Evolutionary conservation across 2,888 invertebrate genomes (phyloP).

Genomic region (Penaeus monodon): DNA sequence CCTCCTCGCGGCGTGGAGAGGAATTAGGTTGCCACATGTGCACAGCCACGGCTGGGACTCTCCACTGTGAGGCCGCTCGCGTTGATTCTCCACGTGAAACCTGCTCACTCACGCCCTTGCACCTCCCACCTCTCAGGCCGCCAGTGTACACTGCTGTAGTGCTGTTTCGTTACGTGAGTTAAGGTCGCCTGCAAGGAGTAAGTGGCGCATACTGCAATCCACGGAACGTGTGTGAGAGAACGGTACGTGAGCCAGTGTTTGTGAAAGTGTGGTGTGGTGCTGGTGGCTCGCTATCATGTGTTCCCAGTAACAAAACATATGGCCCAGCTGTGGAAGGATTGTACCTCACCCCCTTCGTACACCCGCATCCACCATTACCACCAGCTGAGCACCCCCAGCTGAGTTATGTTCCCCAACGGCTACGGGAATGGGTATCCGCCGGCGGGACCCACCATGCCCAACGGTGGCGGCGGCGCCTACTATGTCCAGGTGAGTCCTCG

Average conservation of each 20-base stretch:
- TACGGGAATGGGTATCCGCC: constrained; percentile 53
- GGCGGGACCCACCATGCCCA: constrained; percentile 45
- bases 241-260: constrained; percentile 33
- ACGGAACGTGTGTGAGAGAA: constrained; percentile 11
- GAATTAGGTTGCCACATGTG: constrained; percentile 49
- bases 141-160: too few species aligned
- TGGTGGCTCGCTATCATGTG: constrained; percentile 43
- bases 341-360: constrained; percentile 31
- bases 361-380: constrained; percentile 7
- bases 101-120: not conserved
- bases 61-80: not conserved
- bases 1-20: constrained; percentile 25
- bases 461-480: constrained; percentile 28
- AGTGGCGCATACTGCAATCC: too few species aligned
- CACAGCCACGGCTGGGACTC: constrained; percentile 18
- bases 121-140: not conserved
- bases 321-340: constrained; percentile 52
- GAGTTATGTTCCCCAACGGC: constrained; percentile 55
- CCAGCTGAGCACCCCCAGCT: constrained; percentile 16
- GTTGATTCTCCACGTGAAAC: not conserved
- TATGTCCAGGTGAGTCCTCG: constrained; percentile 44
- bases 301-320: constrained; percentile 52
- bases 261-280: constrained; percentile 53
- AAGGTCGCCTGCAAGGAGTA: not conserved
- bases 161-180: not conserved